Base-by-base conservation (phyloP, 92 coral and sea anemone species). In the Phenganax subtilis region DNA sequence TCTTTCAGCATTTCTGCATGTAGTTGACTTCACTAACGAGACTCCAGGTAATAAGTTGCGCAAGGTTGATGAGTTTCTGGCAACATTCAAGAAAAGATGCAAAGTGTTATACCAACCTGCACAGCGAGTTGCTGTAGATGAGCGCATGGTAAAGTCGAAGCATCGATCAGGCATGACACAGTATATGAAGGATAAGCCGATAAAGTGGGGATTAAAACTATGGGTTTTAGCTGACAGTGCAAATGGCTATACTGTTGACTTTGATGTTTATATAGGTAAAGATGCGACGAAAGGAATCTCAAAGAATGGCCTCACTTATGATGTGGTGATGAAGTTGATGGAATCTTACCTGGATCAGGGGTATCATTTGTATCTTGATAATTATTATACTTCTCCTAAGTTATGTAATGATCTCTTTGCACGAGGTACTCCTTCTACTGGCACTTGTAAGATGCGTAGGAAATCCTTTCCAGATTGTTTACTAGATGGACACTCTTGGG, bases 141-240 rank as follows among this genome's bases (percentile, higher is more conserved):
- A 87, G 71, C 60, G 86, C 57, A 83, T 89, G 91, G 92, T 87
- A 8, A 89, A 89, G 76, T 86, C 92, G 8, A 86, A 87, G 27
- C 88, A 86, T 57, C 80, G 86, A 58, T 86, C 89, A 37, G 89
- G 92, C 55, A 47, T 51, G 89, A 84, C 89, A 85, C 25, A 20
- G 25, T 20, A 20, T 20, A 20, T 20, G 25, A 20, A 20, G 25
- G 25, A 20, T 20, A 20, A 20, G 25, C 25, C 25, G 25, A 20
- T 20, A 20, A 20, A 20, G 25, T 20, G 25, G 25, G 25, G 25
- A 0, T 71, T 85, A 54, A 88, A 85, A 59, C 73, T 88, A 55
- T 86, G 91, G 91, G 89, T 81, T 1, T 29, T 88, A 31, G 84
- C 90, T 0, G 91, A 89, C 71, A 86, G 89, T 64, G 66, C 12